Conservation (phyloP, 2,888 invertebrate genomes). For the Andrena fulva region DNA sequence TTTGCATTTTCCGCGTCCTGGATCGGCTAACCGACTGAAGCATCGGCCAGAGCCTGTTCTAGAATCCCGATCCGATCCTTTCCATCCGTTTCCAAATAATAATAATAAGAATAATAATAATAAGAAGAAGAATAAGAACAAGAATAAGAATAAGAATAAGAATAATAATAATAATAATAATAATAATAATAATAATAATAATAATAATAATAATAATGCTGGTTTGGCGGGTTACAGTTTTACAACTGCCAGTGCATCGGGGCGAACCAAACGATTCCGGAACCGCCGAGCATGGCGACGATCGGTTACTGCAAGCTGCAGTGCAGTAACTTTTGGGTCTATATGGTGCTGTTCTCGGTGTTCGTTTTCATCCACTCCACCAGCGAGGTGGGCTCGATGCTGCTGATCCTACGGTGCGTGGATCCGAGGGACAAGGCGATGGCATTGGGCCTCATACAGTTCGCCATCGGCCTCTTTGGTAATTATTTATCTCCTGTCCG, state of each 20-base stretch:
- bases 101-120: too few species aligned
- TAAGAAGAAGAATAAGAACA: too few species aligned
- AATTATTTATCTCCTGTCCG: constrained; percentile 69
- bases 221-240: constrained; percentile 81
- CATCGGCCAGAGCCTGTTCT: not conserved
- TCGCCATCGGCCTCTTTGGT: constrained; percentile 96
- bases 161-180: too few species aligned
- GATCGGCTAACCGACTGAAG: not conserved
- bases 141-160: too few species aligned
- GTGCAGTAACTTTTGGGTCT: constrained; percentile 92
- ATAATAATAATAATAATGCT: not conserved
- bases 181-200: too few species aligned
- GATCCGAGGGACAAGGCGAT: constrained; percentile 97
- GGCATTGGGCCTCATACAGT: constrained; percentile 97
- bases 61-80: too few species aligned
- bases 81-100: too few species aligned
- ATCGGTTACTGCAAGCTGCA: constrained; percentile 93
- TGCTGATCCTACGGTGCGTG: constrained; percentile 95
- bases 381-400: constrained; percentile 96
- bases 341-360: constrained; percentile 93
- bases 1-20: constrained; percentile 8
- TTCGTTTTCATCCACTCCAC: constrained; percentile 97
- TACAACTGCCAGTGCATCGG: constrained; percentile 86
- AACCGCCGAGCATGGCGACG: constrained; percentile 87
- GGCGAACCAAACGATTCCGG: constrained; percentile 72